Evolutionary conservation across 2,113 vertebrate genomes (phyloP).

Genomic region (Calyptomena viridis): DNA sequence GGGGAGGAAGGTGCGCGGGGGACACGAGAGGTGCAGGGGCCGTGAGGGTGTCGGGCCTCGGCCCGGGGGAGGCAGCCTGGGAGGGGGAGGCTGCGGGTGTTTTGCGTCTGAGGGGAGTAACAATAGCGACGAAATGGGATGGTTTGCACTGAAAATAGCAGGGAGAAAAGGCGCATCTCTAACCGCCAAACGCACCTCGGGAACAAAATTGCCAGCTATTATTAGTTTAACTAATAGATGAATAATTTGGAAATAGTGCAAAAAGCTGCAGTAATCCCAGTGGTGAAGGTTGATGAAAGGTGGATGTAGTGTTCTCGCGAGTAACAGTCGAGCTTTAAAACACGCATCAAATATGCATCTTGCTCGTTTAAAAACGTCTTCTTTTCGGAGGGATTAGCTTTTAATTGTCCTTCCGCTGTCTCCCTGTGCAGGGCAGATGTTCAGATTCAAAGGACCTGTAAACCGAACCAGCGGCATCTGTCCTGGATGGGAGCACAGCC

Average conservation of each 20-base stretch:
- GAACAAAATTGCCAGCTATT: not conserved
- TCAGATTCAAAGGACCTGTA: slow-evolving; percentile 53
- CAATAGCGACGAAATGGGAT: rapidly evolving
- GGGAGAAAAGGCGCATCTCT: not conserved
- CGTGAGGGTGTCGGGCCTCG: not conserved
- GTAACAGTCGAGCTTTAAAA: not conserved
- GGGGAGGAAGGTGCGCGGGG: not conserved
- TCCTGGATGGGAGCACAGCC: slow-evolving; percentile 30
- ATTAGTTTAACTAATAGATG: not conserved
- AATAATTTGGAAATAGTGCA: not conserved
- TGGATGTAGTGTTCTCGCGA: not conserved
- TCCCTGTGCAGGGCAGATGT: slow-evolving; percentile 56
- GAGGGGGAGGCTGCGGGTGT: not conserved
- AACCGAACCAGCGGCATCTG: slow-evolving; percentile 60
- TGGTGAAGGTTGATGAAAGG: not conserved
- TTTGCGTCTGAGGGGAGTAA: not conserved
- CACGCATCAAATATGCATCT: not conserved
- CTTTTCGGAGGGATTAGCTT: not conserved
- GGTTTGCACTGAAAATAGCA: not conserved
- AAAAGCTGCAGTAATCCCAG: slow-evolving; percentile 2
- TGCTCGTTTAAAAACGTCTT: not conserved
- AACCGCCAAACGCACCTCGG: not conserved
- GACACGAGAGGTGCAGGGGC: not conserved
- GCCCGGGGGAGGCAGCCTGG: not conserved
- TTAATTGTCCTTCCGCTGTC: slow-evolving; percentile 28